phyloP scores from a whole-genome alignment of 2,797 vertebrate species.

The Enteromius viviparus region DNA sequence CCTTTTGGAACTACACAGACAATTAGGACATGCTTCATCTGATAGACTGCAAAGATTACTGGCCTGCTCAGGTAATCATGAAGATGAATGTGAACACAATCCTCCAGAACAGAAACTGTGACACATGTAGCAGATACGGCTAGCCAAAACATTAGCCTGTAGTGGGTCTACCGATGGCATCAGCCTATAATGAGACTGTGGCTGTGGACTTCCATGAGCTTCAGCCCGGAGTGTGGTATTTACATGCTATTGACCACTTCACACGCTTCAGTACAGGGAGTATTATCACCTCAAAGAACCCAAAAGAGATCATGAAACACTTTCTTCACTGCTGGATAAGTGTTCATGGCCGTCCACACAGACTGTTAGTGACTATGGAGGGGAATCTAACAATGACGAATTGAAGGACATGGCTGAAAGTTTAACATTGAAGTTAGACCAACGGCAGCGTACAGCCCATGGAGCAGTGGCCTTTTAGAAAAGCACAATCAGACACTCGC shows the following conservation, averaged over 20 bases:
- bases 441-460: neutral
- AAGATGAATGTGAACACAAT: conserved; percentile 35
- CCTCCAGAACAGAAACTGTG: conserved; percentile 43
- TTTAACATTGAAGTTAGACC: neutral
- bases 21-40: conserved; percentile 52
- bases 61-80: conserved; percentile 31
- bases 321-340: conserved; percentile 57
- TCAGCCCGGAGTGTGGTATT: conserved; percentile 52
- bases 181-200: conserved; percentile 52
- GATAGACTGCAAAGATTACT: conserved; percentile 42
- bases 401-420: neutral
- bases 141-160: conserved; percentile 47
- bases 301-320: conserved; percentile 45
- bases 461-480: neutral
- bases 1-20: conserved; percentile 46
- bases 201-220: conserved; percentile 56
- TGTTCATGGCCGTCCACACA: conserved; percentile 48
- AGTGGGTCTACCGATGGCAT: conserved; percentile 37
- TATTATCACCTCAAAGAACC: conserved; percentile 43
- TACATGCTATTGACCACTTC: conserved; percentile 56
- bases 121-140: conserved; percentile 43
- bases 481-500: conserved; percentile 49
- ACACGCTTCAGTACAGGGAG: conserved; percentile 49
- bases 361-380: too few species aligned
- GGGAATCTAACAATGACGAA: neutral